Base-by-base conservation (phyloP, 2,797 vertebrate species). In the Euphonia xanthogaster region DNA sequence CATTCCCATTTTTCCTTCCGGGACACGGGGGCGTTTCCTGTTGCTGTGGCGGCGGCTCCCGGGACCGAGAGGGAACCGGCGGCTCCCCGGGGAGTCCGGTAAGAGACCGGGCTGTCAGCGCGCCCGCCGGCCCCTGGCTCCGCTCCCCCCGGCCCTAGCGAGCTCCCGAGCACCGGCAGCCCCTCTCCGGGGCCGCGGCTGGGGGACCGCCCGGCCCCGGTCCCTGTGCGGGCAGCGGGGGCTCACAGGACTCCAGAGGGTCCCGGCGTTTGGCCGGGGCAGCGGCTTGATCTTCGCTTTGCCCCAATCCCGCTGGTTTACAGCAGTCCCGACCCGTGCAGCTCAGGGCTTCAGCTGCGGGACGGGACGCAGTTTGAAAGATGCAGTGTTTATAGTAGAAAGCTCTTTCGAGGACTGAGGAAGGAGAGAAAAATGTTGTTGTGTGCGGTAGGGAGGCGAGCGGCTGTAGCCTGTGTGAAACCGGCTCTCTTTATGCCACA, bases 1-100 rank as follows among this genome's bases (percentile, higher is more conserved):
- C 8, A 0, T 8, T 45, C 9, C 28, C 24, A 10, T 76, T 88
- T 88, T 88, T 14, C 10, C 86, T 93, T 89, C 94, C 96, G 94
- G 96, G 89, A 67, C 93, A 66, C 37, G 23, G 86, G 24, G 47
- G 51, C 21, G 91, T 84, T 95, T 93, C 94, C 93, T 95, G 91
- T 88, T 93, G 94, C 95, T 93, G 88, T 83, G 76, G 94, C 80
- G 88, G 94, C 65, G 88, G 68, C 65, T 92, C 95, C 75, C 12
- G 94, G 91, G 75, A 86, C 72, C 63, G 6, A 24, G 83, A 55
- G 86, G 15, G 19, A 50, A n/a, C 47, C 78, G 86, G 88, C 83
- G 35, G 82, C 47, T 95, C 90, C 95, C 93, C 28, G 88, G 94
- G 92, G 92, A 93, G 67, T 90, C 68, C 79, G 95, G 95, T 96